Evolutionary conservation across 2,888 invertebrate genomes (phyloP).

Genomic region (Stenolophus ochropezus): DNA sequence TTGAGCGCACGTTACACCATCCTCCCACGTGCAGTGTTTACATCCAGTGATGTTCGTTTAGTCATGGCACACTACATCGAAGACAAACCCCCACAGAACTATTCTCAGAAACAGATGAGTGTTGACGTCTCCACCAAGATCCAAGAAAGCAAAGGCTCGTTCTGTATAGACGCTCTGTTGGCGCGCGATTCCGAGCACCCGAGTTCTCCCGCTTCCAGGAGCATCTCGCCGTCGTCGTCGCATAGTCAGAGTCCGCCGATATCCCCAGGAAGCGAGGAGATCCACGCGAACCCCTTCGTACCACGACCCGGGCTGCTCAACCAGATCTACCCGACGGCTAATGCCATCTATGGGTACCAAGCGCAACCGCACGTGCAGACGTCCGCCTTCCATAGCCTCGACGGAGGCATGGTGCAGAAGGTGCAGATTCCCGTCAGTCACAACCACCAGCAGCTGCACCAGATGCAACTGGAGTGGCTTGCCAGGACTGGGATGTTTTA

Average conservation of each 20-base stretch:
- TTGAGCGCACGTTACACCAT: constrained; percentile 63
- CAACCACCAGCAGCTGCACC: constrained; percentile 79
- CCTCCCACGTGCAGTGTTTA: background rate
- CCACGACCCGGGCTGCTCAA: constrained; percentile 78
- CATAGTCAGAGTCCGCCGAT: constrained; percentile 88
- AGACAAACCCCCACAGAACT: constrained; percentile 48
- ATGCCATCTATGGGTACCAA: constrained; percentile 72
- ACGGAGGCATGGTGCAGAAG: constrained; percentile 74
- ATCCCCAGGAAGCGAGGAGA: constrained; percentile 89
- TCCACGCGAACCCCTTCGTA: constrained; percentile 74
- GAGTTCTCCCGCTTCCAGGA: constrained; percentile 69
- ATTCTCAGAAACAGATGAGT: constrained; percentile 65
- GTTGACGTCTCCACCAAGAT: constrained; percentile 71
- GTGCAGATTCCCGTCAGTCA: constrained; percentile 72
- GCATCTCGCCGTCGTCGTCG: constrained; percentile 73
- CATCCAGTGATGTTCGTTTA: background rate
- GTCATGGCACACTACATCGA: constrained; percentile 54
- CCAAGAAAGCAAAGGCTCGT: constrained; percentile 78
- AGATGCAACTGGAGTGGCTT: constrained; percentile 91
- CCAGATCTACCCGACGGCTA: constrained; percentile 69
- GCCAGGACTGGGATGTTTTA: constrained; percentile 95
- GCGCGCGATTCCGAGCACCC: constrained; percentile 74
- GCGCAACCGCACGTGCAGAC: constrained; percentile 75
- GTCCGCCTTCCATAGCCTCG: constrained; percentile 76
- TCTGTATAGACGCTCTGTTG: constrained; percentile 92